Percentiles rank a stretch among this genome's conserved stretches.
Evolutionary conservation across 2,888 invertebrate genomes (phyloP).

Genomic region (Lasioglossum villosulum): DNA sequence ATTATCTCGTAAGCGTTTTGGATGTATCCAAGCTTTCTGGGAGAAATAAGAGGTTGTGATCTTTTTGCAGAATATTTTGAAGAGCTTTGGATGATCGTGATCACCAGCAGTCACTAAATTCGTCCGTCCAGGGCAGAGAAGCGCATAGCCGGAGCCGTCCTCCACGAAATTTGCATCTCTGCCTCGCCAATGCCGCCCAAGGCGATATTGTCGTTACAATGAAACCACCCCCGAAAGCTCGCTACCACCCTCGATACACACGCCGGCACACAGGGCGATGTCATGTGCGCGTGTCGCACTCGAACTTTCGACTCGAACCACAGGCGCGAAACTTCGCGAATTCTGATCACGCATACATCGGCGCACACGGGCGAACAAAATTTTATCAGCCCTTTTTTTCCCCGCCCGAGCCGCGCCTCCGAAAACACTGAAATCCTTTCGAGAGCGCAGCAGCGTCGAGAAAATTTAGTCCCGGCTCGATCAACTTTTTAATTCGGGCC

Average conservation of each 20-base stretch:
- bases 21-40: background rate
- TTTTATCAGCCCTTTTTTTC: conserved; percentile 58
- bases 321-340: conserved; percentile 73
- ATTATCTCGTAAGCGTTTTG: background rate
- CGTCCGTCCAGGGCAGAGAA: conserved; percentile 59
- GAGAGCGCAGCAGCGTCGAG: conserved; percentile 43
- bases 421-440: conserved; percentile 52
- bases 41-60: background rate
- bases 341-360: conserved; percentile 73
- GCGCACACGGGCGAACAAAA: conserved; percentile 59
- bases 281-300: conserved; percentile 71
- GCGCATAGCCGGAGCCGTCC: conserved; percentile 61
- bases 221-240: conserved; percentile 73
- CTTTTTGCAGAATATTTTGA: conserved; percentile 14
- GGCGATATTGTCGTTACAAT: conserved; percentile 83
- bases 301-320: conserved; percentile 75
- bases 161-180: conserved; percentile 76
- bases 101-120: conserved; percentile 50
- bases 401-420: conserved; percentile 10
- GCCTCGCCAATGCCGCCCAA: conserved; percentile 80
- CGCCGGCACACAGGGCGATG: conserved; percentile 62
- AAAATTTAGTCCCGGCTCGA: conserved; percentile 62
- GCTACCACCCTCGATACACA: conserved; percentile 64
- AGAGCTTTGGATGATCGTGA: conserved; percentile 39
- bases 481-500: conserved; percentile 51